Conservation (phyloP, 2,888 invertebrate genomes). For the Hypomecis atomaria region DNA sequence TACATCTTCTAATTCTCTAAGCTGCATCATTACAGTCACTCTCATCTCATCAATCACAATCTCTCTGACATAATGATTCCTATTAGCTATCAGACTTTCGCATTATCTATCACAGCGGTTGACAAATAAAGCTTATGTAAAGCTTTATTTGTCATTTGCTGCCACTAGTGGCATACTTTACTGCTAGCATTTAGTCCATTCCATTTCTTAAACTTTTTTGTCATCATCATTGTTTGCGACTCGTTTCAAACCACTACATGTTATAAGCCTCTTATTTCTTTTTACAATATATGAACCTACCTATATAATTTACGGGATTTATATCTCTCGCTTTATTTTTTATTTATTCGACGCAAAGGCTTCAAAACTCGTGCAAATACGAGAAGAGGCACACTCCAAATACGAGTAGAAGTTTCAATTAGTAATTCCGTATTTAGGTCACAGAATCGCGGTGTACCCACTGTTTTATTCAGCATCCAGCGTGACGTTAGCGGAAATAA, state of each 20-base stretch:
- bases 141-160: constrained; percentile 6
- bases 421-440: constrained; percentile 54
- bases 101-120: constrained; percentile 10
- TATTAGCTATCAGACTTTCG: constrained; percentile 21
- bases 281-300: too few relatives aligned
- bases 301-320: too few relatives aligned
- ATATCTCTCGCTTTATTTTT: too few relatives aligned
- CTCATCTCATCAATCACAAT: constrained; percentile 20
- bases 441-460: constrained; percentile 48
- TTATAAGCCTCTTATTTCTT: too few relatives aligned
- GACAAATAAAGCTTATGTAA: too few relatives aligned
- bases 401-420: constrained; percentile 42
- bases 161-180: background rate
- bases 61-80: constrained; percentile 9
- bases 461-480: constrained; percentile 58
- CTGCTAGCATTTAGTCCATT: too few relatives aligned
- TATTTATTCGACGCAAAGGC: background rate
- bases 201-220: too few relatives aligned
- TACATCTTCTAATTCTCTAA: constrained; percentile 9
- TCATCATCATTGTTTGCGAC: too few relatives aligned
- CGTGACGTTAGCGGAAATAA: constrained; percentile 66
- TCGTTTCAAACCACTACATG: too few relatives aligned
- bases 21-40: constrained; percentile 6
- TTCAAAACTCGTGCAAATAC: background rate
- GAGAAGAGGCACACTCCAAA: constrained; percentile 2